phyloP scores from a whole-genome alignment of 2,888 invertebrate species.

The Lampropteryx suffumata region DNA sequence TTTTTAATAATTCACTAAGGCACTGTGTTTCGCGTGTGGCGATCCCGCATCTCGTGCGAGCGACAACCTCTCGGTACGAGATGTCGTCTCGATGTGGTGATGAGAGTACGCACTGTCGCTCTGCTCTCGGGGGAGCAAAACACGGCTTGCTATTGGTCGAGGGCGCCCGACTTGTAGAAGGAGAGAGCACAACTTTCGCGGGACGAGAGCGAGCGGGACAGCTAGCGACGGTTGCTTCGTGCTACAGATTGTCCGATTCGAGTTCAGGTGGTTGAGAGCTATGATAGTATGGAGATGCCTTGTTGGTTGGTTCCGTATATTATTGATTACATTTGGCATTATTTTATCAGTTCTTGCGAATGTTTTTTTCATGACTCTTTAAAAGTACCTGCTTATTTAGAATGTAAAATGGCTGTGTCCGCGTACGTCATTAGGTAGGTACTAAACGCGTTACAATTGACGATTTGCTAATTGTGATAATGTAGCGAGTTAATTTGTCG shows the following conservation, averaged over 20 bases:
- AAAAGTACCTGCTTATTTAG: no score
- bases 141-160: slow-evolving; percentile 80
- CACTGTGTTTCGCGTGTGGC: slow-evolving; percentile 61
- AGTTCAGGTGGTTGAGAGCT: slow-evolving; percentile 75
- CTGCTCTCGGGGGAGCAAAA: slow-evolving; percentile 82
- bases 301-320: slow-evolving; percentile 35
- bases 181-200: slow-evolving; percentile 73
- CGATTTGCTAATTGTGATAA: slow-evolving; percentile 38
- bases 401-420: slow-evolving; percentile 1
- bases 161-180: slow-evolving; percentile 70
- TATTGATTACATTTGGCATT: slow-evolving; percentile 22
- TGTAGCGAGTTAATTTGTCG: slow-evolving; percentile 34
- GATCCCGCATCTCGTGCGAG: slow-evolving; percentile 57
- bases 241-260: slow-evolving; percentile 71
- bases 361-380: not conserved
- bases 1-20: slow-evolving; percentile 63
- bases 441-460: slow-evolving; percentile 18
- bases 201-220: slow-evolving; percentile 67
- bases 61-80: slow-evolving; percentile 79
- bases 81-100: slow-evolving; percentile 80
- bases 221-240: slow-evolving; percentile 68
- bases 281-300: slow-evolving; percentile 78
- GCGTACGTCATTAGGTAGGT: slow-evolving; percentile 22
- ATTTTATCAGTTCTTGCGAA: not conserved
- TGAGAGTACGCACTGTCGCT: slow-evolving; percentile 82